Evolutionary conservation across 1,140 invertebrate genomes (phyloP).

Genomic region (Psix sp.): DNA sequence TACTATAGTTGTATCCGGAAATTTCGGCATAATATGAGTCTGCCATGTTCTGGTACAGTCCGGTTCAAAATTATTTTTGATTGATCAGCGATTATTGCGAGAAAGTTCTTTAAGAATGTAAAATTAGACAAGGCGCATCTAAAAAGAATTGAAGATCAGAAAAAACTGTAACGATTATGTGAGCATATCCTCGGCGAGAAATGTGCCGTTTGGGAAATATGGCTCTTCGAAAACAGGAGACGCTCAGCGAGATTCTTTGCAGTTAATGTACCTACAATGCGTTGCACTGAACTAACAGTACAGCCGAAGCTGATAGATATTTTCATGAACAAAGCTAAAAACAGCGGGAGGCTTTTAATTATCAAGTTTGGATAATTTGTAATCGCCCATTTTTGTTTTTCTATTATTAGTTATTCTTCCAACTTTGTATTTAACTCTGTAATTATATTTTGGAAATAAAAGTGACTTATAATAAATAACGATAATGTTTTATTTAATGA

Average conservation of each 20-base stretch:
- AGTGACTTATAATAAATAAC: too few relatives aligned
- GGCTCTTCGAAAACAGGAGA: slow-evolving; percentile 34
- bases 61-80: slow-evolving; percentile 27
- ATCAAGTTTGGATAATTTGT: background rate
- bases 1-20: slow-evolving; percentile 43
- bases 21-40: slow-evolving; percentile 50
- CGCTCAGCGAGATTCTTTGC: slow-evolving; percentile 28
- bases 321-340: slow-evolving; percentile 32
- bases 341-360: slow-evolving; percentile 1
- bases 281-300: slow-evolving; percentile 63
- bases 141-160: slow-evolving; percentile 55
- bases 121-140: slow-evolving; percentile 63
- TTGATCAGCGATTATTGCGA: slow-evolving; percentile 1
- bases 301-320: slow-evolving; percentile 22
- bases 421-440: too few relatives aligned
- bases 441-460: too few relatives aligned
- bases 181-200: slow-evolving; percentile 33
- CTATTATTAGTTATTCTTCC: too few relatives aligned
- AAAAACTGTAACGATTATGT: slow-evolving; percentile 68
- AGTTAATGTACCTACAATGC: slow-evolving; percentile 62
- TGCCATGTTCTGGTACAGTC: slow-evolving; percentile 64
- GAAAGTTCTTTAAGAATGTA: slow-evolving; percentile 45
- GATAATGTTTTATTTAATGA: too few relatives aligned
- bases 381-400: too few relatives aligned
- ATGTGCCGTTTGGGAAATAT: slow-evolving; percentile 58